Base-by-base conservation (phyloP, 2,113 vertebrate species). In the Coptodon rendalli region DNA sequence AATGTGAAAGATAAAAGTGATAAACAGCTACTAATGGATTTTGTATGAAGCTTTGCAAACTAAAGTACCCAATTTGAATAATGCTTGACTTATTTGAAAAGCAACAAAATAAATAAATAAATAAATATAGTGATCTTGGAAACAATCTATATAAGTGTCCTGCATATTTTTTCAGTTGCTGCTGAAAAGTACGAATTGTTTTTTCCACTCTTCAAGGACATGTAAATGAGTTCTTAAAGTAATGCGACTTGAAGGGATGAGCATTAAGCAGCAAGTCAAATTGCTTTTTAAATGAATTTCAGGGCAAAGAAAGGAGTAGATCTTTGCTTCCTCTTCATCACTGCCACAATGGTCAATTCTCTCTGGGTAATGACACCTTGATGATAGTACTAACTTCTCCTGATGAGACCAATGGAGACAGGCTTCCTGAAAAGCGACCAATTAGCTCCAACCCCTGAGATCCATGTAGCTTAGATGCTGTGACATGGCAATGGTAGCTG, bases 401-500 rank as follows among this genome's bases (percentile, higher is more conserved):
- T 68, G 54, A 86, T 82, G 79, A 81, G 81, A 86, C 73, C 29
- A 68, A 45, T 45, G 11, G 13, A 81, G 53, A 66, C 24, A 36
- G 48, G 57, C 45, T 80, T n/a, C 7, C 59, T 63, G 81, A 85
- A 81, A 90, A 90, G 83, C 80, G 73, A 89, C 88, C 92, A 89
- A 94, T 93, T 93, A 93, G 80, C 86, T 83, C 40, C 73, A 85
- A 52, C 66, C 83, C 68, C 61, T 48, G 43, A 90, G 89, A 84
- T 84, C 45, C 52, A 27, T 40, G 79, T 50, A 34, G 84, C 81
- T 80, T 53, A 53, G 89, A 83, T 43, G 81, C 80, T 85, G 68
- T 56, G 68, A 82, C 56, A 86, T 19, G 24, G 52, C 2, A 2
- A 38, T 57, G 6, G 71, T 71, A 14, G 11, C 81, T 17, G 48